Conservation (phyloP, 2,797 vertebrate genomes). For the Squalus acanthias region DNA sequence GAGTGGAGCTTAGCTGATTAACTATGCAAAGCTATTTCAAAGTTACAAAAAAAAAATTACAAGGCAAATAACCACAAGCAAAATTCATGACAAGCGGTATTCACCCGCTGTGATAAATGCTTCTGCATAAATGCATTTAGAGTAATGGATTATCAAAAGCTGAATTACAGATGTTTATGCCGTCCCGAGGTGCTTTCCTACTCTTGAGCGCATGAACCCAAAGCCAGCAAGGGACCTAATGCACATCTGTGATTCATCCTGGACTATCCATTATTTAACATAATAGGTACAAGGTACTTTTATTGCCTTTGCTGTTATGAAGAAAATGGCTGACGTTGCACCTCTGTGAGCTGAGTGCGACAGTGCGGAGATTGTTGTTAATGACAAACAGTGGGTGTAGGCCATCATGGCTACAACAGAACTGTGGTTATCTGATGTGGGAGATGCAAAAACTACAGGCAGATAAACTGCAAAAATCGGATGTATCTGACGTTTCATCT, state of each 20-base stretch:
- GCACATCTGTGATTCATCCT: not conserved
- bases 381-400: not conserved
- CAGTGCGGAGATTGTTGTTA: not conserved
- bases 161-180: conserved; percentile 23
- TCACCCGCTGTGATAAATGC: conserved; percentile 11
- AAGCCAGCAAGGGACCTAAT: conserved; percentile 12
- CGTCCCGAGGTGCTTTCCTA: not conserved
- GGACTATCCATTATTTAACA: not conserved
- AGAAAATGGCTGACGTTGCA: conserved; percentile 1
- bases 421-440: not conserved
- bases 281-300: not conserved
- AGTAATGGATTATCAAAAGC: conserved; percentile 33
- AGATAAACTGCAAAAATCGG: not conserved
- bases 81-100: conserved; percentile 1
- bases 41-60: conserved; percentile 17
- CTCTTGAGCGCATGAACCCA: not conserved
- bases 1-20: conserved; percentile 14
- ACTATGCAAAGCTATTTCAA: conserved; percentile 15
- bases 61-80: conserved; percentile 14
- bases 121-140: conserved; percentile 28
- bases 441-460: not conserved
- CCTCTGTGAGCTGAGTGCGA: not conserved
- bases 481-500: not conserved
- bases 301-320: not conserved
- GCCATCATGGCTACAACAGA: not conserved